These are phyloP conservation scores for Flabesymbios commensalis DNA, from an alignment of 2,888 invertebrate species.

Conservation along the genomic window DNA sequence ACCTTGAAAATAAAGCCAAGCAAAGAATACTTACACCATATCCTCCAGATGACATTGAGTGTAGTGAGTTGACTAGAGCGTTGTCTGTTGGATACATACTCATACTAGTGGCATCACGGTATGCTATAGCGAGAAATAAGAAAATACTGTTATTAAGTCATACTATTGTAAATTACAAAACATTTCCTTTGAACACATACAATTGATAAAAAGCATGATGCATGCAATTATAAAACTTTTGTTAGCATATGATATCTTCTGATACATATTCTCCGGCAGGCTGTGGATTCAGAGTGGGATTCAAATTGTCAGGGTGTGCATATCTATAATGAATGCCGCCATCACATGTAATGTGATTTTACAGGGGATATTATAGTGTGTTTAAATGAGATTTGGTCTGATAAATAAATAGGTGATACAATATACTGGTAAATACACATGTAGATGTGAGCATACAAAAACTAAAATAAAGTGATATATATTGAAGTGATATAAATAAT, in stretches of 20 bases:
- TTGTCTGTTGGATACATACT: conserved; percentile 53
- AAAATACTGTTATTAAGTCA: conserved; percentile 1
- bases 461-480: background rate
- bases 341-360: too few species aligned
- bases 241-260: too few species aligned
- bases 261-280: too few species aligned
- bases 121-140: conserved; percentile 39
- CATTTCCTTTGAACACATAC: background rate
- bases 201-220: background rate
- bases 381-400: too few species aligned
- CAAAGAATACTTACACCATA: conserved; percentile 5
- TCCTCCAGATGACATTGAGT: conserved; percentile 61
- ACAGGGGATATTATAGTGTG: too few species aligned
- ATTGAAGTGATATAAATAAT: background rate
- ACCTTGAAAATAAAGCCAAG: background rate
- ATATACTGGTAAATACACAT: too few species aligned
- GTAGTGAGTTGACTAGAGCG: conserved; percentile 61
- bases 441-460: background rate
- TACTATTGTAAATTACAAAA: background rate
- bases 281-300: too few species aligned
- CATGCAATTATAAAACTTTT: too few species aligned
- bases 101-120: conserved; percentile 43
- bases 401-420: too few species aligned
- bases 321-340: too few species aligned
- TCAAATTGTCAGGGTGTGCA: too few species aligned